Evolutionary conservation across 2,888 invertebrate species (phyloP), one percentile per base, ranked within the genome.

Genomic region (Drosophila tripunctata): DNA sequence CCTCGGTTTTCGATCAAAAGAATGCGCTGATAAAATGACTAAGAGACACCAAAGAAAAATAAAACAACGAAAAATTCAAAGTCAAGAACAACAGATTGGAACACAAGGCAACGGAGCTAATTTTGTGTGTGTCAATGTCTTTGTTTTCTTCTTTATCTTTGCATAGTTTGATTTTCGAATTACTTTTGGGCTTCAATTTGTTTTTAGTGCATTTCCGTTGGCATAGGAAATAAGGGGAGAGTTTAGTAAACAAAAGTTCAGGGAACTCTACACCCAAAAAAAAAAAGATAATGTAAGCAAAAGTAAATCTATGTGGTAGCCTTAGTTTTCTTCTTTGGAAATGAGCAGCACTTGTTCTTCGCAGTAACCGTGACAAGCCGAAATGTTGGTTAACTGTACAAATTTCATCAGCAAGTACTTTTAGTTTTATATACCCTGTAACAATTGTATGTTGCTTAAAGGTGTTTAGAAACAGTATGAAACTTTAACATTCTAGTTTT

Each of bases 21-120:
- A 84, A 78, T 78, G 69, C 41, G 71, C 67, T 69, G 85, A 82
- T 79, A 77, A 77, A 75, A 50, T 57, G 61, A 67, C 63, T 52
- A 70, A 55, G 54, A 45, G 58, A 22, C 60, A 48, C 5, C 3
- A 4, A 52, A 57, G 22, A 36, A 17, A 36, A 19, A 41, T 15
- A 52, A 14, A 35, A 8, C 8, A 24, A 19, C 43, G 24, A 45
- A 50, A 61, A 71, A 84, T 75, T 84, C 82, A 83, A 83, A 83
- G 82, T 82, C 82, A 83, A 85, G 82, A 85, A 68, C 79, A 66
- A 58, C 47, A 41, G 52, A 38, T 33, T 44, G 51, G 35, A n/a
- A n/a, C n/a, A n/a, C 65, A 61, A 78, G 27, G n/a, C 71, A 51
- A 66, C 57, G 64, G 17, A 33, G 63, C 73, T 64, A 76, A 74